Base-by-base conservation (phyloP, 2,888 invertebrate species). In the Rhingia rostrata region DNA sequence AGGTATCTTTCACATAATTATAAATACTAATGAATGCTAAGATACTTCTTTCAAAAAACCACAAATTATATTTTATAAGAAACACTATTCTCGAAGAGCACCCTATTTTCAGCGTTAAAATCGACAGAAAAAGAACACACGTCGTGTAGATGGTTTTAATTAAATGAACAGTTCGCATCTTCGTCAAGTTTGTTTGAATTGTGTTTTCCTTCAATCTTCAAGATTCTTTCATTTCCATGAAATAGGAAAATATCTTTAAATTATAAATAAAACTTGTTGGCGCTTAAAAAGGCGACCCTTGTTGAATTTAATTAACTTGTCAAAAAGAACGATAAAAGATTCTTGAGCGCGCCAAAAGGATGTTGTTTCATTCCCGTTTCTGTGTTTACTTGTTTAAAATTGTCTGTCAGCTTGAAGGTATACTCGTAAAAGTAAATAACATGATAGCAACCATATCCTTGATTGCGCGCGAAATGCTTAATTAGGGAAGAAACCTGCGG, bases 221-320 rank as follows among this genome's bases (percentile, higher is more conserved):
- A n/a, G 14, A 54, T 35, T 54, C 54, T 12, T 54, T 54, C 35
- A n/a, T 35, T 54, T 49, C 49, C 54, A 4, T 39, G 39, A 3
- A 41, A 22, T 12, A 35, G 43, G 43, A 60, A 14, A 60, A 41
- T 60, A 41, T 41, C 60, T 60, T 32, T 30, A 60, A 60, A 41
- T 41, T 43, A 32, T 43, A 60, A 60, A 60, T 60, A 43, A 60
- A 60, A 60, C 41, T 30, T 60, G 6, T 60, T 35, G 60, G 35
- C 32, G 60, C 35, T 60, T 60, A 43, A 63, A 22, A 63, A 63
- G 37, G 7, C 35, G 10, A 47, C 37, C n/a, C 58, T 60, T 66
- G 58, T 60, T 67, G 75, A 66, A 75, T 67, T 75, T 75, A 75
- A 73, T 73, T 73, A 73, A 73, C 73, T 67, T 66, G 66, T 66